Conservation (phyloP, 2,113 vertebrate genomes). For the Psammodynastes pulverulentus region DNA sequence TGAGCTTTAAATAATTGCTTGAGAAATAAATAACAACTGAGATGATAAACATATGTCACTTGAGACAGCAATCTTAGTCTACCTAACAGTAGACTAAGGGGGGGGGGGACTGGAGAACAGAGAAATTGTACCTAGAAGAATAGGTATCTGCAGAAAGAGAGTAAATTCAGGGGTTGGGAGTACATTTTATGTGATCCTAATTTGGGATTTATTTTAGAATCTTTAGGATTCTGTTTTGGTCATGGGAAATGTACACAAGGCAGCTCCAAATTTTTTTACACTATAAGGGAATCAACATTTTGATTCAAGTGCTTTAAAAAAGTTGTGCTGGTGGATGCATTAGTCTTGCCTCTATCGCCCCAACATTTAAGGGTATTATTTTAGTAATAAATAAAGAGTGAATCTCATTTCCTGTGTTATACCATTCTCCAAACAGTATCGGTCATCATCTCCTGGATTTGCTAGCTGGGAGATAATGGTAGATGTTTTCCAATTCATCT, state of each 20-base stretch:
- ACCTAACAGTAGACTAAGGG: neutral
- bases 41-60: neutral
- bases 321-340: neutral
- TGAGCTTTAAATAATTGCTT: neutral
- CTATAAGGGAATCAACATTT: neutral
- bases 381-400: neutral
- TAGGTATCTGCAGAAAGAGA: neutral
- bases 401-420: neutral
- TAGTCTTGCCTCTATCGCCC: neutral
- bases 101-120: no score
- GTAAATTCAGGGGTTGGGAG: neutral
- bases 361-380: neutral
- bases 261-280: neutral
- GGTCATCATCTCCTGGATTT: neutral
- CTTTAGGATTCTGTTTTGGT: neutral
- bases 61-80: neutral
- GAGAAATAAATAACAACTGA: neutral
- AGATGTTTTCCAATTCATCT: neutral
- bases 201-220: neutral
- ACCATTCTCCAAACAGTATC: neutral
- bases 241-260: no score
- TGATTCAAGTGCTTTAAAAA: neutral
- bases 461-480: neutral
- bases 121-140: no score
- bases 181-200: neutral